phyloP scores from a whole-genome alignment of 2,888 invertebrate genomes.

The Urechis unicinctus region DNA sequence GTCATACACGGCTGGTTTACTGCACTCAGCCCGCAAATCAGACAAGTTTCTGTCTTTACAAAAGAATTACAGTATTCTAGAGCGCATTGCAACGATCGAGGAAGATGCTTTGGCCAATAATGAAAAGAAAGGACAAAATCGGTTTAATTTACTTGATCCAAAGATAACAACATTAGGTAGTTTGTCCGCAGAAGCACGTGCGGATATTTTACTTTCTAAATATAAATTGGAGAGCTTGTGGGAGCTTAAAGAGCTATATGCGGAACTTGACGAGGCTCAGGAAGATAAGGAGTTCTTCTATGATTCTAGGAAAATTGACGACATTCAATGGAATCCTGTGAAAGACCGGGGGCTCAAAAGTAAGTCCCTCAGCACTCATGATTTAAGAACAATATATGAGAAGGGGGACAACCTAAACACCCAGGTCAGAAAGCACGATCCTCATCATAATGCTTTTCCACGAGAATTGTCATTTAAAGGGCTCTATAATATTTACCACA shows the following conservation, averaged over 20 bases:
- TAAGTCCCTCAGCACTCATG: conserved; percentile 81
- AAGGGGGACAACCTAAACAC: conserved; percentile 9
- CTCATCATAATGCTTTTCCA: conserved; percentile 7
- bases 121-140: conserved; percentile 1
- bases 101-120: conserved; percentile 6
- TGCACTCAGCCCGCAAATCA: conserved; percentile 63
- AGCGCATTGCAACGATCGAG: conserved; percentile 62
- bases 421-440: not conserved
- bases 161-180: conserved; percentile 4
- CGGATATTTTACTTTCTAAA: conserved; percentile 9
- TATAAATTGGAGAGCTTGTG: conserved; percentile 55
- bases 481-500: conserved; percentile 19
- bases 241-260: conserved; percentile 71
- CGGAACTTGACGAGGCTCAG: conserved; percentile 71
- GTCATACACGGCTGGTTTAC: conserved; percentile 52
- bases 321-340: conserved; percentile 65
- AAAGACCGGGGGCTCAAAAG: conserved; percentile 65
- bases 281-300: conserved; percentile 78
- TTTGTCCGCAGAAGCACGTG: conserved; percentile 5
- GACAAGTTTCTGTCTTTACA: conserved; percentile 78
- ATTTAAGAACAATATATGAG: conserved; percentile 56
- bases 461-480: conserved; percentile 17
- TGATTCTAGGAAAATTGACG: conserved; percentile 67
- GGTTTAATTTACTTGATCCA: conserved; percentile 4
- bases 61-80: conserved; percentile 76